phyloP scores from a whole-genome alignment of 2,888 invertebrate species.

The Pinctada fucata region DNA sequence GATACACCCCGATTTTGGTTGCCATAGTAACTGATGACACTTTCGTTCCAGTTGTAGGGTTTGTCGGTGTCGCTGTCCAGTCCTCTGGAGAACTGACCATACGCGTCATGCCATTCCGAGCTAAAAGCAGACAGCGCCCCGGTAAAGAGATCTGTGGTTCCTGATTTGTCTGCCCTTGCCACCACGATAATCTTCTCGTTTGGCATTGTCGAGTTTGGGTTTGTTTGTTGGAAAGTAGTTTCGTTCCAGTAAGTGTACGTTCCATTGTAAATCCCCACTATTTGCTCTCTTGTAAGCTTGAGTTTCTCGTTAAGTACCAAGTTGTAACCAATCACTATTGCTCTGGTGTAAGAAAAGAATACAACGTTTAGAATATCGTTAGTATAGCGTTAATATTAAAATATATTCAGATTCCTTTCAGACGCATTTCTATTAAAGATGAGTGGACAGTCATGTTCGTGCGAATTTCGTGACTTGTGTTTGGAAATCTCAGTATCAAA shows the following conservation, averaged over 20 bases:
- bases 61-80: constrained; percentile 11
- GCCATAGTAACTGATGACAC: constrained; percentile 55
- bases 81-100: constrained; percentile 62
- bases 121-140: constrained; percentile 62
- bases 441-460: too few species aligned
- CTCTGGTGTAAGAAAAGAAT: constrained; percentile 50
- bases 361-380: too few species aligned
- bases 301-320: constrained; percentile 55
- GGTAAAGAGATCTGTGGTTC: constrained; percentile 71
- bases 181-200: constrained; percentile 59
- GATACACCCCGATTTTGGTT: constrained; percentile 59
- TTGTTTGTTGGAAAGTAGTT: constrained; percentile 48
- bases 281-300: constrained; percentile 57
- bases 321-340: constrained; percentile 67
- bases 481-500: too few species aligned
- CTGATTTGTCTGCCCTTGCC: constrained; percentile 70
- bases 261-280: constrained; percentile 73
- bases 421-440: too few species aligned
- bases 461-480: too few species aligned
- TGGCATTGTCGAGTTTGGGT: constrained; percentile 58
- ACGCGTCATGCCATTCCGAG: constrained; percentile 56
- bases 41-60: constrained; percentile 54
- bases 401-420: too few species aligned
- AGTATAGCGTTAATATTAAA: too few species aligned
- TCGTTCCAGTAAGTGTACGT: constrained; percentile 68